Percentiles rank a stretch among this genome's conserved stretches.
Evolutionary conservation across 2,888 invertebrate species (phyloP).

Genomic region (Agrotis puta): DNA sequence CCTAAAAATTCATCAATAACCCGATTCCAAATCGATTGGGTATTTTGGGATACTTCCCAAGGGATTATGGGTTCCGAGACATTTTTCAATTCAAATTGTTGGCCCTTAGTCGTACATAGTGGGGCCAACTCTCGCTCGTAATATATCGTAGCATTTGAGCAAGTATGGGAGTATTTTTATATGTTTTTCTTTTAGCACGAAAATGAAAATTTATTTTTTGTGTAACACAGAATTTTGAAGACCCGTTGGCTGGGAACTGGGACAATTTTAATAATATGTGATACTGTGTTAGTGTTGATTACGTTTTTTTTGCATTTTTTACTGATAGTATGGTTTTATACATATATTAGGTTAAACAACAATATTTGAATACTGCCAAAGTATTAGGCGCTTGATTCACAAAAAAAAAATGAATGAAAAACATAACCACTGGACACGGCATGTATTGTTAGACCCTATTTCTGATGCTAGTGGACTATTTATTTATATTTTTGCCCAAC

Average conservation of each 20-base stretch:
- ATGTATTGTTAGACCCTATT: too few relatives aligned
- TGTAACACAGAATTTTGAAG: slow-evolving; percentile 10
- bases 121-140: slow-evolving; percentile 3
- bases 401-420: too few relatives aligned
- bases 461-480: too few relatives aligned
- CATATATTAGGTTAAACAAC: too few relatives aligned
- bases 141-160: slow-evolving; percentile 22
- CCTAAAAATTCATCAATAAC: slow-evolving; percentile 42
- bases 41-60: slow-evolving; percentile 27
- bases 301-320: neutral
- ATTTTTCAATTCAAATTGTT: slow-evolving; percentile 40
- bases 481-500: too few relatives aligned
- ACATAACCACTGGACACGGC: too few relatives aligned
- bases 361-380: too few relatives aligned
- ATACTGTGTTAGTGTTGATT: neutral
- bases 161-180: neutral
- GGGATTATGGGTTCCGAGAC: slow-evolving; percentile 21
- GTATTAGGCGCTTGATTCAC: too few relatives aligned
- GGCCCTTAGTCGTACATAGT: slow-evolving; percentile 6
- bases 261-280: neutral
- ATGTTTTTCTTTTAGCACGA: neutral
- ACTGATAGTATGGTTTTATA: too few relatives aligned
- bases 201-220: slow-evolving; percentile 4
- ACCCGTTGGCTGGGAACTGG: neutral
- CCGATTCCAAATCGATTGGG: slow-evolving; percentile 34